phyloP scores from a whole-genome alignment of 2,888 invertebrate species.

The Ptychoptera contaminata region DNA sequence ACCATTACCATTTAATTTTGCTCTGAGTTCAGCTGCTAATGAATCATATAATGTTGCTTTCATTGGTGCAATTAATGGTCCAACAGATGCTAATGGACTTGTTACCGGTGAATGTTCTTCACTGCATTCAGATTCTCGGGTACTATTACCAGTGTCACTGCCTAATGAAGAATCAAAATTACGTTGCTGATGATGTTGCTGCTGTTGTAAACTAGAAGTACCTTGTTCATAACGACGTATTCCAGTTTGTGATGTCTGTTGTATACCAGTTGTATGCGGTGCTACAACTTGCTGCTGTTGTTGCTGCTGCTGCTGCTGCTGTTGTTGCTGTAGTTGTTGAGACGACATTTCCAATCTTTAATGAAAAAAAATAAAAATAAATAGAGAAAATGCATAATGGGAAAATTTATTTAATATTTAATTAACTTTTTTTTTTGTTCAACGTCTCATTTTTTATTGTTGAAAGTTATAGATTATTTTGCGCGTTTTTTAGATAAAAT shows the following conservation, averaged over 20 bases:
- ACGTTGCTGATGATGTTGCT: slow-evolving; percentile 14
- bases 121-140: slow-evolving; percentile 53
- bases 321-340: slow-evolving; percentile 1
- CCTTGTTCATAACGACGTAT: background rate
- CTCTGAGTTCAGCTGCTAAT: slow-evolving; percentile 77
- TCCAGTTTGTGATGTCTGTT: background rate
- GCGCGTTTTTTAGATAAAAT: no score
- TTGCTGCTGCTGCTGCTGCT: background rate
- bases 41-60: slow-evolving; percentile 76
- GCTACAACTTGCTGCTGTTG: background rate
- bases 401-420: no score
- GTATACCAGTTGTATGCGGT: no score
- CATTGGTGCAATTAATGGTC: slow-evolving; percentile 28
- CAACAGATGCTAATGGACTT: slow-evolving; percentile 21
- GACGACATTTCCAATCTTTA: slow-evolving; percentile 6
- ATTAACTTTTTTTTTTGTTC: no score
- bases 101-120: slow-evolving; percentile 39
- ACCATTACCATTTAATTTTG: slow-evolving; percentile 46
- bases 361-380: background rate
- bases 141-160: slow-evolving; percentile 52
- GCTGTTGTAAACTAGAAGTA: slow-evolving; percentile 7
- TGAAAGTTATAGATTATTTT: no score
- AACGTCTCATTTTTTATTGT: no score
- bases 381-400: no score
- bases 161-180: slow-evolving; percentile 56